Evolutionary conservation across 2,888 invertebrate genomes (phyloP), one percentile per base, ranked within the genome.

Genomic region (Agriopis marginaria): DNA sequence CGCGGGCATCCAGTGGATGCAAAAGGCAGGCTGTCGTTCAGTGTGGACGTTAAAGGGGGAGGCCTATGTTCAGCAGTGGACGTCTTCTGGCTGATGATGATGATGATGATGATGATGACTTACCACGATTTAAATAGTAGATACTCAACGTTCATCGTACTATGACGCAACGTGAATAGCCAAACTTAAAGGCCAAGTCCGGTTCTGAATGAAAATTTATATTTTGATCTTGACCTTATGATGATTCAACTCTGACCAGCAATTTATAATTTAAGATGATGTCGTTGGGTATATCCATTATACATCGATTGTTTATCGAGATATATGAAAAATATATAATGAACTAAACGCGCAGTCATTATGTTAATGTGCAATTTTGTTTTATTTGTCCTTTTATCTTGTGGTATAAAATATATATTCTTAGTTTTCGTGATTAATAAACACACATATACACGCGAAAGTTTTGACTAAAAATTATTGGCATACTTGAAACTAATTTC

Each of bases 231-330:
- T 64, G 64, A 64, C 68, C 64, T 68, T 65, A 60, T 39, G 73
- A 74, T 82, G 80, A 81, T 32, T 80, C 79, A 82, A 66, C 50
- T 62, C 47, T 72, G 56, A 69, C 73, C 55, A 14, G 68, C 60
- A 55, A 73, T 76, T 70, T 73, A 69, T 71, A 32, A 32, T 32
- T 32, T 50, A 60, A 51, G 40, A 65, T 42, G 55, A 63, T 68
- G 53, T 60, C 53, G 14, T 62, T 39, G 45, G 53, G 53, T 7
- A 44, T 40, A 17, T 47, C 40, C 45, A 10, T 45, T 60, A 59
- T 51, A 42, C 11, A 63, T 61, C 51, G 59, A 10, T 59, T 23
- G 51, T 42, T 44, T 42, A 32, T 44, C 55, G 50, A 66, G 54
- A 66, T 49, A 59, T 63, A 67, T 32, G 0, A 11, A 71, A 72